Evolutionary conservation across 2,888 invertebrate genomes (phyloP), one percentile per base, ranked within the genome.

Genomic region (Lamproptera curius): DNA sequence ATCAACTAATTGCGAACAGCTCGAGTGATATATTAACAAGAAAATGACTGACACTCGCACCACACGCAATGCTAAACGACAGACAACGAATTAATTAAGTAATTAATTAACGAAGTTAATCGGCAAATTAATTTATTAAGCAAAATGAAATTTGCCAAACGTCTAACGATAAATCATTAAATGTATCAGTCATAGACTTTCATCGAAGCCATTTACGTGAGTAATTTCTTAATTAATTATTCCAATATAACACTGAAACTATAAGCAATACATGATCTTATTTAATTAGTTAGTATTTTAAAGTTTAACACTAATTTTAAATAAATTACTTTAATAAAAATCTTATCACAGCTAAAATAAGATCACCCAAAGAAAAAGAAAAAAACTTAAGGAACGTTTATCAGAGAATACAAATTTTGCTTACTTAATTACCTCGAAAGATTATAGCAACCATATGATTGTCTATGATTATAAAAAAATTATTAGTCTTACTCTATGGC

Each of bases 11-110:
- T 31, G 17, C 31, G 17, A 31, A 15, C 11, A 20, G n/a, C 16
- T 36, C 17, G 14, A 35, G 35, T 37, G 41, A 37, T 16, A 16
- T 40, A 35, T 46, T 42, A 47, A 16, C 36, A 16, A 37, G 16
- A 31, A 3, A 20, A 31, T 47, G 31, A 47, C 36, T 31, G 17
- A 46, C 17, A 14, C 4, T n/a, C 11, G 5, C 31, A 15, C 36
- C 36, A 11, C 42, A 47, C 37, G 42, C 42, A 42, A 20, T 37
- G n/a, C 17, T 42, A 16, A 42, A 17, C 16, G 26, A 42, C 42
- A n/a, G 20, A 37, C 36, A 17, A 42, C 16, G 42, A 31, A 42
- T 41, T 37, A 42, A 47, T 38, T 47, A 42, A 5, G 2, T 28
- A 2, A 28, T 31, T 11, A 31, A 31, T 31, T 31, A 31, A 31